phyloP scores from a whole-genome alignment of 2,888 invertebrate species.

The Calameuta pallipes region DNA sequence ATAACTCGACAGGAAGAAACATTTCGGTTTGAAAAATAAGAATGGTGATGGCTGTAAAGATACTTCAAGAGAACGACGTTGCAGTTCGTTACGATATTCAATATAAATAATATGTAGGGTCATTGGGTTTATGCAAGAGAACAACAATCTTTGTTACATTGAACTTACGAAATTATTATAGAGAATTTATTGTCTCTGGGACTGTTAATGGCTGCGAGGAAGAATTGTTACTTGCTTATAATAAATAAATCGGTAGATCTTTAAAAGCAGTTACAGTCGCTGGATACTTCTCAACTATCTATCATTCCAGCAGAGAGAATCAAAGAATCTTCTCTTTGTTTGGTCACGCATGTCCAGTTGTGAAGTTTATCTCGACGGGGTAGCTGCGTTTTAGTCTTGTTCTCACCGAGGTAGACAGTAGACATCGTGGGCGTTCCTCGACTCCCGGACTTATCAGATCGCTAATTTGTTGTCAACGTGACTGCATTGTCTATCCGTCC shows the following conservation, averaged over 20 bases:
- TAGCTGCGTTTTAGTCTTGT: not conserved
- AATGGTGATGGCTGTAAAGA: not conserved
- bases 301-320: not conserved
- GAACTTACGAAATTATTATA: no score
- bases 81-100: not conserved
- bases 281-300: not conserved
- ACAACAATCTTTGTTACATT: not conserved
- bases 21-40: not conserved
- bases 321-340: not conserved
- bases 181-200: no score
- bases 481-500: slow-evolving; percentile 9
- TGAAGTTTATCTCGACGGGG: not conserved
- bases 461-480: slow-evolving; percentile 21
- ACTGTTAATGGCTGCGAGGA: not conserved
- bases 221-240: not conserved
- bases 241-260: not conserved
- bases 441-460: slow-evolving; percentile 21
- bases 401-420: not conserved
- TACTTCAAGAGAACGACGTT: not conserved
- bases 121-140: not conserved
- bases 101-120: not conserved
- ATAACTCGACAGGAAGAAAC: not conserved
- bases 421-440: not conserved
- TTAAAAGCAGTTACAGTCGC: not conserved
- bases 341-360: not conserved